A percentile compares a stretch with the other conserved stretches of the same genome.
Evolutionary conservation across 23 tunicate species (phyloP).

Genomic region (Styela clava): DNA sequence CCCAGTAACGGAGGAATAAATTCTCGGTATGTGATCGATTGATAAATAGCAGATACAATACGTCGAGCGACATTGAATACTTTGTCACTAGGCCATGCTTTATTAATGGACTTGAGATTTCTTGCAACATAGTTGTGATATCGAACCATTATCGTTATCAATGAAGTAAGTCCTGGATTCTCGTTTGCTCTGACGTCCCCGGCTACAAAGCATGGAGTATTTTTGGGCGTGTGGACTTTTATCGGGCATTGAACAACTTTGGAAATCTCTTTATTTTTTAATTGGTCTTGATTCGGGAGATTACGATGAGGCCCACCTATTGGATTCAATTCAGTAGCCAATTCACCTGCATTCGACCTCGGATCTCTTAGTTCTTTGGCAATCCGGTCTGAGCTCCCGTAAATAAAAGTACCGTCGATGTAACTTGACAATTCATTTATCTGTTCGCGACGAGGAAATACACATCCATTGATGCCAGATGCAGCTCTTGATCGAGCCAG

Average conservation of each 20-base stretch:
- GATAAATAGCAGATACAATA: conserved; percentile 56
- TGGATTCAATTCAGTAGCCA: neutral
- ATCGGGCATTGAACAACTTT: conserved; percentile 38
- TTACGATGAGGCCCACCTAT: neutral
- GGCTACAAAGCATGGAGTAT: conserved; percentile 59
- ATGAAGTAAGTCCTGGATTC: conserved; percentile 54
- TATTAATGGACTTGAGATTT: conserved; percentile 37
- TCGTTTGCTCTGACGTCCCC: conserved; percentile 78
- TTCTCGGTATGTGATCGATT: conserved; percentile 64
- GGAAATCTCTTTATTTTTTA: conserved; percentile 26
- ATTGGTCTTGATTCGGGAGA: conserved; percentile 37
- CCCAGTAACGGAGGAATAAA: too few species aligned
- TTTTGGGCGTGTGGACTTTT: conserved; percentile 43
- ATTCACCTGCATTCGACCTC: conserved; percentile 14
- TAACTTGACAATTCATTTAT: conserved; percentile 49
- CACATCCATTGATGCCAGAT: conserved; percentile 5
- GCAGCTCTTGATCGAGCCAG: conserved; percentile 59
- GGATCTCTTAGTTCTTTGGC: conserved; percentile 42
- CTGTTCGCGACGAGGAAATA: conserved; percentile 47
- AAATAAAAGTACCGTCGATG: conserved; percentile 72
- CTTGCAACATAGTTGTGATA: conserved; percentile 59
- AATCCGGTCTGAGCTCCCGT: conserved; percentile 48
- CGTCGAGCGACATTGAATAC: conserved; percentile 52
- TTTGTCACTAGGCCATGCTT: conserved; percentile 37
- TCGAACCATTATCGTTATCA: conserved; percentile 66